These are phyloP conservation scores for Cololabis saira DNA, from an alignment of 2,113 vertebrate species.

Conservation along the genomic window DNA sequence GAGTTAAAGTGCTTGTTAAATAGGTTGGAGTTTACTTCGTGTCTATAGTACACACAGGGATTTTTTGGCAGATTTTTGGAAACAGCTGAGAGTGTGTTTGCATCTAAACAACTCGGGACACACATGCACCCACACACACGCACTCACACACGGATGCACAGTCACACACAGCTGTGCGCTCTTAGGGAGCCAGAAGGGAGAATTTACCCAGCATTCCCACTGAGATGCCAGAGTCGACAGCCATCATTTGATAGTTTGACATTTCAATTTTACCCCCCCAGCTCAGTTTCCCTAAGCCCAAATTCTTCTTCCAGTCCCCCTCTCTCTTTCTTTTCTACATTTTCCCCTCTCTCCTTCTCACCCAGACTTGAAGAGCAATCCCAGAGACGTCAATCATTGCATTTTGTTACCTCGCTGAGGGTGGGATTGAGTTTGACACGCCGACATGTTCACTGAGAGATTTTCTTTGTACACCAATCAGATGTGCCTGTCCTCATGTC, in stretches of 20 bases:
- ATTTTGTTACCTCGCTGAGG: conserved; percentile 58
- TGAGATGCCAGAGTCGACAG: conserved; percentile 58
- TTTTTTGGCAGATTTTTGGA: conserved; percentile 21
- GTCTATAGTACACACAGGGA: background rate
- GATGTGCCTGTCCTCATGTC: conserved; percentile 67
- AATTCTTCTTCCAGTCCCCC: conserved; percentile 5
- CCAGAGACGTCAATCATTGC: conserved; percentile 69
- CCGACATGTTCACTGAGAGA: conserved; percentile 58
- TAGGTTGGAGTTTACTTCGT: conserved; percentile 25
- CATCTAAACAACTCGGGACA: conserved; percentile 16
- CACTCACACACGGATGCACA: background rate
- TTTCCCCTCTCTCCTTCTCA: conserved; percentile 27
- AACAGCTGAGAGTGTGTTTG: conserved; percentile 58
- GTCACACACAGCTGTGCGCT: conserved; percentile 56
- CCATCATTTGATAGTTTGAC: conserved; percentile 74
- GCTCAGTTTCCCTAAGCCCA: conserved; percentile 18
- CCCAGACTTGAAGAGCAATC: conserved; percentile 67
- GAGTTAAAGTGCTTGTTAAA: background rate
- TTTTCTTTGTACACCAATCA: conserved; percentile 78
- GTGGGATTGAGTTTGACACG: conserved; percentile 71
- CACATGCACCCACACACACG: conserved; percentile 1
- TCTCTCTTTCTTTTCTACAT: conserved; percentile 20
- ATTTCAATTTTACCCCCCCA: conserved; percentile 73
- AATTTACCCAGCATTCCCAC: conserved; percentile 62
- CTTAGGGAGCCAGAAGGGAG: conserved; percentile 50